Evolutionary conservation across 2,888 invertebrate species (phyloP), one percentile per base, ranked within the genome.

Genomic region (Bombylius discolor): DNA sequence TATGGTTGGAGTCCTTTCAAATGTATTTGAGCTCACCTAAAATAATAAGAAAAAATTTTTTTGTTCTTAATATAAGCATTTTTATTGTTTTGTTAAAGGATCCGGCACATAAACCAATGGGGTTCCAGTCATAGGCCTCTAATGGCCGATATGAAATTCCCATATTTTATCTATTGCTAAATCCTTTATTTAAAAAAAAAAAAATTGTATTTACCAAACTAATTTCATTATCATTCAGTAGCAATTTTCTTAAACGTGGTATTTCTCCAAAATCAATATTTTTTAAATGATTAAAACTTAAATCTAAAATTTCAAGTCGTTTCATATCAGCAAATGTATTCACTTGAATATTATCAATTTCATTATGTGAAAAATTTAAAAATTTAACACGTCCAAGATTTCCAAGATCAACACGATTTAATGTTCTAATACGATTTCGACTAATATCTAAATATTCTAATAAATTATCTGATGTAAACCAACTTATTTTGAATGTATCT

Each of bases 301-400:
- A 61, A 60, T 70, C 62, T 6, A 72, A 59, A 6, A 61, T 52
- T 51, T 64, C 63, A 49, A 72, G 58, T 36, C 62, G 56, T 11
- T 55, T 52, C 55, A 68, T 61, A 5, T 56, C 23, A 1, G 62
- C 61, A 57, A 70, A 60, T 1, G 67, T 57, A 47, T 66, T 61
- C 0, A 32, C 5, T 34, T 67, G 63, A 6, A 69, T 55, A 0
- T 54, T 51, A 44, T 49, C 51, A 34, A 72, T 53, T 1, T 58
- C 34, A 54, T 72, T 72, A 36, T 66, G 57, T 4, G 71, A 66
- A 46, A 73, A 66, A 60, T 71, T 69, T 0, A 65, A 66, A 53
- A 59, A 59, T 57, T 63, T 62, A 57, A 72, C 45, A 42, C 65
- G 60, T 4, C 47, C 56, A 13, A 72, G 57, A 45, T 62, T 62